A percentile compares a stretch with the other conserved stretches of the same genome.
These are phyloP conservation scores for Emydoidea blandingii DNA, from an alignment of 2,797 vertebrate species.

Conservation along the genomic window DNA sequence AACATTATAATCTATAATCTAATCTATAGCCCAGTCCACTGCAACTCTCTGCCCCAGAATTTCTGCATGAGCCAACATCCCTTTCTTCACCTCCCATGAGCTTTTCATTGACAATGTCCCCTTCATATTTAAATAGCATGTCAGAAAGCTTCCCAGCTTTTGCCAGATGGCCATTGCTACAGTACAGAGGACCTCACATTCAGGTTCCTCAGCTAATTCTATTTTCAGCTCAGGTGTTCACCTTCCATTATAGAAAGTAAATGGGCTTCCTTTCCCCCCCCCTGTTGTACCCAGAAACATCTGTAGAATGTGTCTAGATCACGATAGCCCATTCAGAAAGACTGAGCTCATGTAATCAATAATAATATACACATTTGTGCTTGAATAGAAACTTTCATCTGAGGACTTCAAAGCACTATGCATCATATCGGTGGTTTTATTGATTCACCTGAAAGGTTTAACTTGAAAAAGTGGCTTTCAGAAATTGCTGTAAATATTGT, in stretches of 20 bases:
- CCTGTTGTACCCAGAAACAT: not conserved
- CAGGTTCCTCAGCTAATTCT: not conserved
- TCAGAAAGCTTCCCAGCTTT: not conserved
- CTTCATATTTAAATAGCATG: not conserved
- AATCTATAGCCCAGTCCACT: not conserved
- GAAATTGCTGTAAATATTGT: slow-evolving; percentile 41
- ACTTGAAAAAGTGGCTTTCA: slow-evolving; percentile 3
- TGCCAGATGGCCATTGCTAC: not conserved
- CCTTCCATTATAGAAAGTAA: not conserved
- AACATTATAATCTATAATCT: not conserved
- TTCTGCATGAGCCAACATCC: not conserved
- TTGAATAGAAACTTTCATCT: not conserved
- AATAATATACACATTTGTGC: slow-evolving; percentile 34
- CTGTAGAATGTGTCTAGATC: not conserved
- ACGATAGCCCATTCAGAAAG: not conserved
- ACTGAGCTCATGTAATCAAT: not conserved
- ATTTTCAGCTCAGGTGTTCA: not conserved
- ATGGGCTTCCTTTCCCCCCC: accelerated
- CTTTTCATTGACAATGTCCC: not conserved
- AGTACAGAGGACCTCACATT: not conserved
- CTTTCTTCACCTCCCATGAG: slow-evolving; percentile 5
- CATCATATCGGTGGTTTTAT: not conserved
- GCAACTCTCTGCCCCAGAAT: not conserved
- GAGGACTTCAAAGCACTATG: slow-evolving; percentile 2
- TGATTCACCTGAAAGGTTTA: not conserved